Base-by-base conservation (phyloP, 2,797 vertebrate species). In the Salmo trutta region DNA sequence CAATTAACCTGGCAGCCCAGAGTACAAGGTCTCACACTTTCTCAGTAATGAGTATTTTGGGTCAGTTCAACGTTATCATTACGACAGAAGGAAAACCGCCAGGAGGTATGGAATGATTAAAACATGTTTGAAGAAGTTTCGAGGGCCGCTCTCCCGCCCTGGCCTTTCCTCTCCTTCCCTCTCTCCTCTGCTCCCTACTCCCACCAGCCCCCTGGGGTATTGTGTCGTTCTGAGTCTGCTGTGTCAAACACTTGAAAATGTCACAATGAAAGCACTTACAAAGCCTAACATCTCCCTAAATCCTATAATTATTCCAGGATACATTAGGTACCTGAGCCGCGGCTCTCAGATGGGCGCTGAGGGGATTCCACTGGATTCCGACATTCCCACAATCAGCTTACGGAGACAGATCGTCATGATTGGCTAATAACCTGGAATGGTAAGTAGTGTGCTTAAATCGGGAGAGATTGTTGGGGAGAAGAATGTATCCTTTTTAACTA, bases 221-320 rank as follows among this genome's bases (percentile, higher is more conserved):
- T 91, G 87, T 91, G 86, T 84, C 73, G 76, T 71, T 78, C 47
- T 76, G 77, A 90, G 85, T 80, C 79, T n/a, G 81, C 87, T 85
- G 85, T 91, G 92, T 93, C 92, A 92, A 87, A 87, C 91, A 90
- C 87, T 92, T 74, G 80, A 85, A 88, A 77, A 89, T 87, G 89
- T 91, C 90, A 91, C 92, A 93, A 92, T 90, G 91, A 91, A 90
- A 91, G 89, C 88, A 89, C 86, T 93, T 88, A 93, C 93, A 93
- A 93, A 92, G 91, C 88, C 90, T 81, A 89, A 93, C 89, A 93
- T 93, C 88, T 92, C 77, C 76, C 83, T 91, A 93, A 94, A 94
- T 93, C 92, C 91, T 85, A 86, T 93, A 93, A 93, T 94, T 94
- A 93, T 93, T 91, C 87, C 81, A 81, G 91, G 92, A 92, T 91